Evolutionary conservation across 2,888 invertebrate genomes (phyloP).

Genomic region (Steinernema carpocapsae): DNA sequence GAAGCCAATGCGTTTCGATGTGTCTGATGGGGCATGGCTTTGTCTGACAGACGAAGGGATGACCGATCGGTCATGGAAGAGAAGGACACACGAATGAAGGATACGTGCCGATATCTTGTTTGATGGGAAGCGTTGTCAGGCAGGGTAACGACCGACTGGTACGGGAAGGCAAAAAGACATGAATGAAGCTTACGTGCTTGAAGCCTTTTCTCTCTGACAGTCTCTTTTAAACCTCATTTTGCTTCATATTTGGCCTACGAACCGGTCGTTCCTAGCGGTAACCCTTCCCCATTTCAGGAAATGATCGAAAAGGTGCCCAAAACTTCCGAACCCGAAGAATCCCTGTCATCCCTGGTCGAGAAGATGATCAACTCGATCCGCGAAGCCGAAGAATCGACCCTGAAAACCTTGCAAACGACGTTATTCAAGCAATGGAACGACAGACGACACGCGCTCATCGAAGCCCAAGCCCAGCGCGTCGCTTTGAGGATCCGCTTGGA

Average conservation of each 20-base stretch:
- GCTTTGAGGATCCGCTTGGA: slow-evolving; percentile 55
- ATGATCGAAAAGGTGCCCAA: slow-evolving; percentile 26
- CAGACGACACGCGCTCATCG: slow-evolving; percentile 48
- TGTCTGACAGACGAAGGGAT: no score
- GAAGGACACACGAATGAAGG: no score
- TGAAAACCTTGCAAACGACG: slow-evolving; percentile 46
- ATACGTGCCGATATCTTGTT: no score
- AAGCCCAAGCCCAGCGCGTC: slow-evolving; percentile 59
- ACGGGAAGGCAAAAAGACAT: no score
- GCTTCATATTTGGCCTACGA: not conserved
- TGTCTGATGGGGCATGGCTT: no score
- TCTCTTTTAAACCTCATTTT: not conserved
- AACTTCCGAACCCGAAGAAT: slow-evolving; percentile 12
- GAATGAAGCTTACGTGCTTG: no score
- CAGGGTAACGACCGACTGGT: no score
- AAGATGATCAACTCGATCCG: slow-evolving; percentile 32
- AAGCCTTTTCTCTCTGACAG: no score
- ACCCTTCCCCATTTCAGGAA: slow-evolving; percentile 18
- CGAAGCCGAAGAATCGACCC: slow-evolving; percentile 37
- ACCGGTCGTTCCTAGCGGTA: not conserved
- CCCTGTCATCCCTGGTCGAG: slow-evolving; percentile 25
- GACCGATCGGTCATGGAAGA: no score
- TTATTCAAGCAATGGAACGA: slow-evolving; percentile 54
- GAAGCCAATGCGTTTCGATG: no score
- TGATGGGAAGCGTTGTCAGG: no score